A percentile compares a stretch with the other conserved stretches of the same genome.
These are phyloP conservation scores for Pogoniulus pusillus DNA, from an alignment of 2,797 vertebrate genomes.

Conservation along the genomic window DNA sequence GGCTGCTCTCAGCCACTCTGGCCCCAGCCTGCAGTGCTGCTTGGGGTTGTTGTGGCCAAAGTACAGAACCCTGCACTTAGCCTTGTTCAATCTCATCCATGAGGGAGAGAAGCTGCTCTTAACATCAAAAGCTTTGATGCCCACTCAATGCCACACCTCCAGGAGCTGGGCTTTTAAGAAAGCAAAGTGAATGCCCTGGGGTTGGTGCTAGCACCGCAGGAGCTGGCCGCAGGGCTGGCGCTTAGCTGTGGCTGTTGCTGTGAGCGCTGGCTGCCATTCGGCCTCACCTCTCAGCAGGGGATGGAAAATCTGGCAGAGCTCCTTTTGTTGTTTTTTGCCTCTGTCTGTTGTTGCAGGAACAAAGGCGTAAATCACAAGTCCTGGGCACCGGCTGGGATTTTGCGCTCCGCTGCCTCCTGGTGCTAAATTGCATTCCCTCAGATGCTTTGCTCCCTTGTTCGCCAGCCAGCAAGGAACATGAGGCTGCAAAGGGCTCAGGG, in stretches of 20 bases:
- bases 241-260: slow-evolving; percentile 17
- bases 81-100: too few species aligned
- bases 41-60: too few species aligned
- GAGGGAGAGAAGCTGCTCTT: neutral
- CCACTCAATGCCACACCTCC: slow-evolving; percentile 1
- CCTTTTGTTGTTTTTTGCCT: neutral
- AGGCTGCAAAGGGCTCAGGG: neutral
- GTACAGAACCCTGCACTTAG: too few species aligned
- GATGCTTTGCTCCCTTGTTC: slow-evolving; percentile 8
- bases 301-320: slow-evolving; percentile 41
- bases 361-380: slow-evolving; percentile 36
- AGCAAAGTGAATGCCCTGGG: neutral
- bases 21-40: too few species aligned
- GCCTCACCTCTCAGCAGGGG: neutral
- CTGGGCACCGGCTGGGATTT: slow-evolving; percentile 8
- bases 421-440: slow-evolving; percentile 31
- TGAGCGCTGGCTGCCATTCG: slow-evolving; percentile 30
- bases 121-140: slow-evolving; percentile 2
- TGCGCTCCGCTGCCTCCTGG: neutral
- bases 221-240: neutral
- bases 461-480: neutral
- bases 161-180: neutral
- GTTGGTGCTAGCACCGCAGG: slow-evolving; percentile 38
- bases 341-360: slow-evolving; percentile 37
- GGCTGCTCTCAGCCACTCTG: too few species aligned